Percentiles rank a stretch among this genome's conserved stretches.
Evolutionary conservation across 2,888 invertebrate species (phyloP).

Genomic region (Pristionchus fissidentatus): DNA sequence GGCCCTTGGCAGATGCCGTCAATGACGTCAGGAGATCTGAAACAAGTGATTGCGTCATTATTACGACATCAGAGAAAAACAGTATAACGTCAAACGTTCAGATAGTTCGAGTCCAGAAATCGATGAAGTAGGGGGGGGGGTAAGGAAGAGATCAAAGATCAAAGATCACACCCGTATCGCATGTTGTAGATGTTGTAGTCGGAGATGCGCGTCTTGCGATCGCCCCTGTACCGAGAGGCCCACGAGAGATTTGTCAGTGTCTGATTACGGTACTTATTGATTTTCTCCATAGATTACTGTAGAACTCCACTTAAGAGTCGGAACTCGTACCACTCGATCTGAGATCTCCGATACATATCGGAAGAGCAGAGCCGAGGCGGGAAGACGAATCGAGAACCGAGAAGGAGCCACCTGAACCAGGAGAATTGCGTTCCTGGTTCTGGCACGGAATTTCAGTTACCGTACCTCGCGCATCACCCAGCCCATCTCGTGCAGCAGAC

Average conservation of each 20-base stretch:
- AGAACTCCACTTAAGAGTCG: no score
- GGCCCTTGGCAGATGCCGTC: not conserved
- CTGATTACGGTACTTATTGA: not conserved
- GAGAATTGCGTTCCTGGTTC: not conserved
- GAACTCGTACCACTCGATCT: slow-evolving; percentile 2
- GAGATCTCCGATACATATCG: slow-evolving; percentile 20
- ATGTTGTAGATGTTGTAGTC: not conserved
- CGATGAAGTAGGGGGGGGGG: no score
- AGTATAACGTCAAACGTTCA: no score
- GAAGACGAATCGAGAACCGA: slow-evolving; percentile 2
- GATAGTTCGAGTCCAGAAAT: no score
- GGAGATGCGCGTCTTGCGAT: not conserved
- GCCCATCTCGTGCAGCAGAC: slow-evolving; percentile 37
- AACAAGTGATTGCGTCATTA: no score
- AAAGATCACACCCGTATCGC: slow-evolving; percentile 16
- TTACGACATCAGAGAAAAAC: no score
- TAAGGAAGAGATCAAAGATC: no score
- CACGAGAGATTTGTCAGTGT: slow-evolving; percentile 7
- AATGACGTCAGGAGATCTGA: slow-evolving; percentile 16
- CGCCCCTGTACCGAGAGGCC: slow-evolving; percentile 9
- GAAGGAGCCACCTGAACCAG: slow-evolving; percentile 2
- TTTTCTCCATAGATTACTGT: not conserved
- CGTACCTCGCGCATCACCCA: slow-evolving; percentile 41
- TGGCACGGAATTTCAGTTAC: not conserved
- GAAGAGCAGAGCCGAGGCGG: not conserved